Conservation (phyloP, 2,888 invertebrate genomes). For the Dasysyrphus albostriatus region DNA sequence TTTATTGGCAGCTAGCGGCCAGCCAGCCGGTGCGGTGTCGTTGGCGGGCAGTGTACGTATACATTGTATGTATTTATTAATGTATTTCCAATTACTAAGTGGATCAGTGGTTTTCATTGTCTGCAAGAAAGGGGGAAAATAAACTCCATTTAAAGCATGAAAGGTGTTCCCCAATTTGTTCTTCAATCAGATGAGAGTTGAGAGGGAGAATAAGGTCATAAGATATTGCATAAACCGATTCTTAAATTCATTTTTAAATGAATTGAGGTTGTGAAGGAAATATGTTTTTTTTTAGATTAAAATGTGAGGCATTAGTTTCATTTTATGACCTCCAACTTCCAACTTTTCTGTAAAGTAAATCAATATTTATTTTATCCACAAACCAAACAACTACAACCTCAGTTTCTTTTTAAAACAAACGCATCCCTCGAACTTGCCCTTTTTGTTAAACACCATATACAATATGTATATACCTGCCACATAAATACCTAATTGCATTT, state of each 20-base stretch:
- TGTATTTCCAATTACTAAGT: slow-evolving; percentile 52
- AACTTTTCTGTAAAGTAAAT: no score
- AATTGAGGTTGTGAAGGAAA: background rate
- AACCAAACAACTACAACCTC: no score
- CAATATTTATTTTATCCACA: no score
- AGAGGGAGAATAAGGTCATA: background rate
- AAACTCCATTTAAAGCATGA: slow-evolving; percentile 6
- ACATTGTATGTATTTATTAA: slow-evolving; percentile 36
- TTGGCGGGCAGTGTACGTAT: background rate
- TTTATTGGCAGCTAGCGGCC: slow-evolving; percentile 34
- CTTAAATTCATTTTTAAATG: background rate
- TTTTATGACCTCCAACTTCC: no score
- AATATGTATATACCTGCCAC: no score
- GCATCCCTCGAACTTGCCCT: no score
- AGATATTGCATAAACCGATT: background rate
- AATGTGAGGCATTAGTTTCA: no score
- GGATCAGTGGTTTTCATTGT: slow-evolving; percentile 37
- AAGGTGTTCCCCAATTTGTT: background rate
- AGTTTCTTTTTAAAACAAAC: no score
- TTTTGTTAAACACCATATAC: no score
- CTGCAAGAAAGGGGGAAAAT: slow-evolving; percentile 2
- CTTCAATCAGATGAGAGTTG: background rate
- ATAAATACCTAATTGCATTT: no score
- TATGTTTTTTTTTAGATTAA: no score
- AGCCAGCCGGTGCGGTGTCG: background rate